Evolutionary conservation across 2,888 invertebrate genomes (phyloP).

Genomic region (Tuta absoluta): DNA sequence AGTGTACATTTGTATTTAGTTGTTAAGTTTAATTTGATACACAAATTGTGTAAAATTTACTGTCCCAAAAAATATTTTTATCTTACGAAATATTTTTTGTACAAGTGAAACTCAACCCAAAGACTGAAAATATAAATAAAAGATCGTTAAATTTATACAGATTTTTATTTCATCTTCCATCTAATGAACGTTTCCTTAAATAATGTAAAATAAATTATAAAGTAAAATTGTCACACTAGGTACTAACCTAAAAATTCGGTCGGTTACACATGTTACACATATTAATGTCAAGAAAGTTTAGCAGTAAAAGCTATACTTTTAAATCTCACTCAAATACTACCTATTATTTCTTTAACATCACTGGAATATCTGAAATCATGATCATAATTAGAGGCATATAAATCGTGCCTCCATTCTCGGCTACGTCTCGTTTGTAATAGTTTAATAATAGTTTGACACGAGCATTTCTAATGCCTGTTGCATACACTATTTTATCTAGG

Average conservation of each 20-base stretch:
- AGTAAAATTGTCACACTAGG: not conserved
- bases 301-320: too few relatives aligned
- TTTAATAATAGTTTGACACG: too few relatives aligned
- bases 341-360: too few relatives aligned
- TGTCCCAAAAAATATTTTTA: not conserved
- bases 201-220: constrained; percentile 4
- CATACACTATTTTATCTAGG: too few relatives aligned
- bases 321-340: too few relatives aligned
- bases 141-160: constrained; percentile 27
- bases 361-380: too few relatives aligned
- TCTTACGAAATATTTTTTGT: not conserved
- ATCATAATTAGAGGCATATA: too few relatives aligned
- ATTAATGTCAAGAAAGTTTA: too few relatives aligned
- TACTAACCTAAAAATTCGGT: not conserved
- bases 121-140: constrained; percentile 33
- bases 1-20: not conserved
- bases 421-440: too few relatives aligned
- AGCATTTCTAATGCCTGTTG: too few relatives aligned
- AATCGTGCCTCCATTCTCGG: too few relatives aligned
- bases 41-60: constrained; percentile 1
- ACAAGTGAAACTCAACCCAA: not conserved
- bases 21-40: not conserved
- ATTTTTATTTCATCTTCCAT: constrained; percentile 5
- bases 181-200: constrained; percentile 5
- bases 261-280: too few relatives aligned